phyloP scores from a whole-genome alignment of 2,888 invertebrate genomes.

The Netelia melanura region DNA sequence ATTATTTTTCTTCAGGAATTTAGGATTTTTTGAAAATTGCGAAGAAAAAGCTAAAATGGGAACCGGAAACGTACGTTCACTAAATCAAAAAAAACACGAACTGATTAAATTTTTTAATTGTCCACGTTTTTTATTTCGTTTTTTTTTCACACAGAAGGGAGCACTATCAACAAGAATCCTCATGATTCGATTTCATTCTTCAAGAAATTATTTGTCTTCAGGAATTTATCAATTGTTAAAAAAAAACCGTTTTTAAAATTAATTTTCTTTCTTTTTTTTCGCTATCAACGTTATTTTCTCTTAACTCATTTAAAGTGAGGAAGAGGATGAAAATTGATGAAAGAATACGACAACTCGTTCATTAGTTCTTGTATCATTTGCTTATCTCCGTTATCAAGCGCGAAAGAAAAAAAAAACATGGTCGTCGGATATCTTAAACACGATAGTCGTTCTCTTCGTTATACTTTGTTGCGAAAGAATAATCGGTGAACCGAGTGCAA shows the following conservation, averaged over 20 bases:
- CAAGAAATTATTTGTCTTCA: too few species aligned
- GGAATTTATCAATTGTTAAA: too few species aligned
- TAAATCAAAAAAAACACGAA: too few species aligned
- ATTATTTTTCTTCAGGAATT: background rate
- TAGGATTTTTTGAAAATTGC: background rate
- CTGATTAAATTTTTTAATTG: background rate
- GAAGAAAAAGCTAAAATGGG: too few species aligned
- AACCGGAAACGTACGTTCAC: too few species aligned
- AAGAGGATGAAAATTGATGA: background rate
- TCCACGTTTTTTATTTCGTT: background rate
- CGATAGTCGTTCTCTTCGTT: slow-evolving; percentile 19
- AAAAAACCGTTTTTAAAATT: too few species aligned
- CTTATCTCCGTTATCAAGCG: slow-evolving; percentile 64
- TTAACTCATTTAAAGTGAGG: background rate
- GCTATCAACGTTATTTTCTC: background rate
- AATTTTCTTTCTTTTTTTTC: background rate
- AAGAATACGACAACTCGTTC: slow-evolving; percentile 31
- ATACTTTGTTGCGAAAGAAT: background rate
- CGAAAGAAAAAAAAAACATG: slow-evolving; percentile 10
- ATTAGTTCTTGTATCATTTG: slow-evolving; percentile 52
- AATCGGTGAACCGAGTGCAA: slow-evolving; percentile 28
- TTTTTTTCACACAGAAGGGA: background rate
- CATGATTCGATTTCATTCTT: background rate
- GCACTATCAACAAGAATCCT: background rate
- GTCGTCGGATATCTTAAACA: slow-evolving; percentile 40